These are phyloP conservation scores for Bothrops alternatus DNA, from an alignment of 2,797 vertebrate species.

Conservation along the genomic window DNA sequence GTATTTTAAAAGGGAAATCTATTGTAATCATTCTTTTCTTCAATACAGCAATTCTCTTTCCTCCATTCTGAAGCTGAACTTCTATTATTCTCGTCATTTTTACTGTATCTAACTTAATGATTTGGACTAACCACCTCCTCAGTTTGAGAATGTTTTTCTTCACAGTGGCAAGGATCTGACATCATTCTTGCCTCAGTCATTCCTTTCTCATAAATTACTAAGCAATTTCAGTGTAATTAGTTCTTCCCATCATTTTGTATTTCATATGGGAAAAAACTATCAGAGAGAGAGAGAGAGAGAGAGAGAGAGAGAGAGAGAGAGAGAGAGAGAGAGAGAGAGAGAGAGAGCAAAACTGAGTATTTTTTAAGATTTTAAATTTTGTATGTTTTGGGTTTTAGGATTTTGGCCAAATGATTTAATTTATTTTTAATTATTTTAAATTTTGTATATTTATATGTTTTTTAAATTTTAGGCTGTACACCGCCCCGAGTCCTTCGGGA, in stretches of 20 bases:
- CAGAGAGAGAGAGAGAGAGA: background rate
- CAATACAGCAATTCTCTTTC: background rate
- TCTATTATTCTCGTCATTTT: background rate
- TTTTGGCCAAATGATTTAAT: too few species aligned
- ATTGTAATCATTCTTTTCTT: background rate
- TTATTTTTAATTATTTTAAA: too few species aligned
- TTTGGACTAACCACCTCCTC: background rate
- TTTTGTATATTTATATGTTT: too few species aligned
- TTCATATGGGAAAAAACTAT: background rate
- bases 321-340: too few species aligned
- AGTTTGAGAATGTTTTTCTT: background rate
- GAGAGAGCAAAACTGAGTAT: too few species aligned
- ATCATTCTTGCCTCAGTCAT: background rate
- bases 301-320: too few species aligned
- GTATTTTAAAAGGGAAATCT: background rate
- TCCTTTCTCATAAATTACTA: background rate
- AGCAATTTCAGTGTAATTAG: background rate
- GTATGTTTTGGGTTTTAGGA: too few species aligned
- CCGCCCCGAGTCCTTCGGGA: too few species aligned
- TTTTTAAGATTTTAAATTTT: too few species aligned
- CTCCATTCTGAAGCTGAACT: background rate
- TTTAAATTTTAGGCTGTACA: too few species aligned
- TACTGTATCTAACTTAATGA: background rate
- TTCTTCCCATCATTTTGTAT: background rate
- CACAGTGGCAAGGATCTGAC: background rate